Evolutionary conservation across 2,888 invertebrate species (phyloP).

Genomic region (Unio delphinus): DNA sequence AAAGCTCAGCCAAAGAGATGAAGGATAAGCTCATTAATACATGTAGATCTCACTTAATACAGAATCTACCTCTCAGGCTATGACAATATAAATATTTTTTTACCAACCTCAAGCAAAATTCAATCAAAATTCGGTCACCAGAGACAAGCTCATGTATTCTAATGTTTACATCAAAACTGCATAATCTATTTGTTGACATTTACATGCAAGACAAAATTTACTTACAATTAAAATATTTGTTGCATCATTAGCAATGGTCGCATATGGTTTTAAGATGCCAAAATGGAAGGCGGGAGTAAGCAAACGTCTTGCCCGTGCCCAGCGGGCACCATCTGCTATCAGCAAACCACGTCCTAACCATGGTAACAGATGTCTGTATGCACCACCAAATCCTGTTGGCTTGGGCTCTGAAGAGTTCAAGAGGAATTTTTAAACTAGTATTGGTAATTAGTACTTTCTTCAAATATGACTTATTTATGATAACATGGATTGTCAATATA

Average conservation of each 20-base stretch:
- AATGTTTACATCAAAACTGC: too few species aligned
- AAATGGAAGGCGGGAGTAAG: conserved; percentile 8
- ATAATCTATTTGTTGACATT: not conserved
- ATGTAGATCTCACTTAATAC: too few species aligned
- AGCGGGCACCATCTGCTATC: conserved; percentile 22
- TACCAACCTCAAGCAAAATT: too few species aligned
- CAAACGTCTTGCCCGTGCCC: not conserved
- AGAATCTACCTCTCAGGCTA: too few species aligned
- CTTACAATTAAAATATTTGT: conserved; percentile 19
- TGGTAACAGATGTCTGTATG: conserved; percentile 3
- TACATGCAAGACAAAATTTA: not conserved
- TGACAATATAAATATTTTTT: too few species aligned
- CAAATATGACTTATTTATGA: not conserved
- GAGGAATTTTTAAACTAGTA: not conserved
- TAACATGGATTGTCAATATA: too few species aligned
- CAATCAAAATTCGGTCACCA: too few species aligned
- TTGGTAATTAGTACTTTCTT: not conserved
- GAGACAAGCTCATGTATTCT: too few species aligned
- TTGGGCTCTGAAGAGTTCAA: conserved; percentile 8
- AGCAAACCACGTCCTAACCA: conserved; percentile 38
- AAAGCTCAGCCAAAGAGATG: too few species aligned
- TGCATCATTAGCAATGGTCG: conserved; percentile 10
- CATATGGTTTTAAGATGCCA: conserved; percentile 17
- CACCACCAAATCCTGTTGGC: not conserved
- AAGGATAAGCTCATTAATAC: too few species aligned